Evolutionary conservation across 2,888 invertebrate genomes (phyloP), one percentile per base, ranked within the genome.

Genomic region (Phyllotreta cruciferae): DNA sequence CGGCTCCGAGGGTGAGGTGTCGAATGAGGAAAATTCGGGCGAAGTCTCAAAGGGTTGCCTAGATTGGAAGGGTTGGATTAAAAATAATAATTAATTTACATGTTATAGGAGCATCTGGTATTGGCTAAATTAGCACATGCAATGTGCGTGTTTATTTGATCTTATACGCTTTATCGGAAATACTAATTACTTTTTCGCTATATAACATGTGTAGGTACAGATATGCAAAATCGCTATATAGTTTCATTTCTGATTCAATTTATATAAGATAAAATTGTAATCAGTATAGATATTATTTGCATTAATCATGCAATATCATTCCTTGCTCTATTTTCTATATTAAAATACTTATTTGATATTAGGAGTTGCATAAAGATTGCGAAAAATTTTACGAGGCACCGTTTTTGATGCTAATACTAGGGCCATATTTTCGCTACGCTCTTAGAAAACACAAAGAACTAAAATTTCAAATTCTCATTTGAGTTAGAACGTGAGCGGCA

Each of bases 351-450:
- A 54, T 58, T 58, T 50, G 49, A 50, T 9, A 35, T 9, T 42
- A 56, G 44, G 42, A 52, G 42, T 53, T 62, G 54, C 57, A 63
- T 54, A 54, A 57, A 58, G 58, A 63, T 58, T 53, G 63, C 42
- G 37, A 42, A 41, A 58, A 58, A 63, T 57, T 63, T 63, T 58
- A 63, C 63, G 63, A 58, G 36, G n/a, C 13, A 53, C 37, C 47
- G 37, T 63, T 57, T 53, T 58, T 53, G 54, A 54, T 53, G 56
- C 45, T 56, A 47, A 44, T 61, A 64, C 61, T 47, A 64, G 68
- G 68, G 70, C 71, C 70, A 74, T 74, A 75, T 75, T 74, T 73
- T 71, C 64, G 68, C 66, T 74, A 74, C 73, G 72, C 66, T 71
- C 62, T 66, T 67, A 67, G 73, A 73, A 74, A 75, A 73, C 75